Evolutionary conservation across 2,113 vertebrate genomes (phyloP).

Genomic region (Pterocles gutturalis): DNA sequence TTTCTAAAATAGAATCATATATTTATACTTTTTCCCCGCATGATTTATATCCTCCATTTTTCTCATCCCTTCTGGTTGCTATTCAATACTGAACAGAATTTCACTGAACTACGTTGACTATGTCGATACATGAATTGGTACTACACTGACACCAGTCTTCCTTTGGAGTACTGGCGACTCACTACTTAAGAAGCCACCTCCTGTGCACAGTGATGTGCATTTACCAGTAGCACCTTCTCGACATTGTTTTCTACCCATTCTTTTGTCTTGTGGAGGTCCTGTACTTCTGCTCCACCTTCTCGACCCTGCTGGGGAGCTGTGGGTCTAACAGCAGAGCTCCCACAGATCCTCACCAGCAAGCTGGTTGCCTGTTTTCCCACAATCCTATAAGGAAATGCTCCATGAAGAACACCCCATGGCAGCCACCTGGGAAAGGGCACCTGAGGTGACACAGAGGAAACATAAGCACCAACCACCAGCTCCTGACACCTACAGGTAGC

Average conservation of each 20-base stretch:
- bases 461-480: not conserved
- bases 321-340: not conserved
- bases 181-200: not conserved
- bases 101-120: not conserved
- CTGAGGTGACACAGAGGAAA: not conserved
- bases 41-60: not conserved
- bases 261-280: not conserved
- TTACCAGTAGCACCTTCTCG: not conserved
- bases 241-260: rapidly evolving
- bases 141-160: not conserved
- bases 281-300: not conserved
- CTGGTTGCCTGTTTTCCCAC: not conserved
- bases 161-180: not conserved
- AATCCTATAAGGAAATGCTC: not conserved
- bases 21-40: not conserved
- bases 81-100: not conserved
- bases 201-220: not conserved
- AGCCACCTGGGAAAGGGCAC: not conserved
- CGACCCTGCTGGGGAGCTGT: not conserved
- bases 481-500: not conserved
- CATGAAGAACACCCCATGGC: not conserved
- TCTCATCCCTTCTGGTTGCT: not conserved
- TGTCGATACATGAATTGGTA: not conserved
- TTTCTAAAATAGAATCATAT: not conserved
- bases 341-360: not conserved